These are phyloP conservation scores for Paradoxurus hermaphroditus DNA, from an alignment of 2,113 vertebrate genomes.

Conservation along the genomic window DNA sequence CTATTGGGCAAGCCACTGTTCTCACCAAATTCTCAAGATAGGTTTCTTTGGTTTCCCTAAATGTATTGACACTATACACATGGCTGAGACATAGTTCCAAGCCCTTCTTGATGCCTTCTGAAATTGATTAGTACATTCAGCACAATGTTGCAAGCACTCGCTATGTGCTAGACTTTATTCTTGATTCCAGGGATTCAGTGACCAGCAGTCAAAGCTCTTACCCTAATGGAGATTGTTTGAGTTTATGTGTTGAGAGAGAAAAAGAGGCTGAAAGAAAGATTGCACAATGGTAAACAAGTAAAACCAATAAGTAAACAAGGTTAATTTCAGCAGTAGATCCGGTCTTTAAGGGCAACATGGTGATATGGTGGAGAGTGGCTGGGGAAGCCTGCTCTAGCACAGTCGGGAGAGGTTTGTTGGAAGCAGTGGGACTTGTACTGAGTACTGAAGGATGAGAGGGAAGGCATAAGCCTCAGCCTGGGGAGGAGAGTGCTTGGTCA, in stretches of 20 bases:
- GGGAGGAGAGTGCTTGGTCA: not conserved
- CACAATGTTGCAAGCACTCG: not conserved
- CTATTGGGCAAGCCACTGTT: not conserved
- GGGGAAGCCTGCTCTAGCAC: too few species aligned
- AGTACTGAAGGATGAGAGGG: not conserved
- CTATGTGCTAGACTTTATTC: not conserved
- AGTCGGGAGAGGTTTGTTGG: not conserved
- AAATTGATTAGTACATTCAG: not conserved
- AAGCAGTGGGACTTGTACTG: not conserved
- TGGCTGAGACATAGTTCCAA: not conserved
- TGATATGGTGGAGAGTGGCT: not conserved
- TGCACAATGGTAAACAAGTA: not conserved
- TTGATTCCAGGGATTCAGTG: not conserved
- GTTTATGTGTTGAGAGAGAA: not conserved
- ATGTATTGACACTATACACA: not conserved
- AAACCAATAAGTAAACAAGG: not conserved
- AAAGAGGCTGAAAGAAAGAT: not conserved
- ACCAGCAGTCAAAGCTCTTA: not conserved
- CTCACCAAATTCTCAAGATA: not conserved
- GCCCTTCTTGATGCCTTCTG: not conserved
- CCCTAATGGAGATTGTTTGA: not conserved
- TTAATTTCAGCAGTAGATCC: not conserved
- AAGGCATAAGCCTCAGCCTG: not conserved
- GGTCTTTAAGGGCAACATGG: not conserved
- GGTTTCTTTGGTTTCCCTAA: not conserved